Conservation (phyloP, 2,797 vertebrate species). For the Corythornis leucogaster region DNA sequence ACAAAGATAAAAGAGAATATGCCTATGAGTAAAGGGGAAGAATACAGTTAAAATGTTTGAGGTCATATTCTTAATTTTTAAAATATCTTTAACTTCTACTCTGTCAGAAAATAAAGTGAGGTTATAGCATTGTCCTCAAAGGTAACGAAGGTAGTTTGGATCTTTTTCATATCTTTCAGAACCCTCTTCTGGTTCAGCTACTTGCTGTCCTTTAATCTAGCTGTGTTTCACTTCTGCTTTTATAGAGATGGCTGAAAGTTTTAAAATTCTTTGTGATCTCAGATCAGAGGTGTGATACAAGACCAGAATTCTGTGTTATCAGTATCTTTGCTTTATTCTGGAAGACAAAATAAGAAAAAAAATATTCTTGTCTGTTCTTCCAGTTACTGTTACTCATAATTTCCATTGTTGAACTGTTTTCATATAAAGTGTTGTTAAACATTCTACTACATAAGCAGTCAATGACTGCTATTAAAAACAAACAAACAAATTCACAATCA, state of each 20-base stretch:
- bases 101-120: not conserved
- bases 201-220: not conserved
- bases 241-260: not conserved
- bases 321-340: not conserved
- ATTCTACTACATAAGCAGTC: not conserved
- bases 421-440: not conserved
- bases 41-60: not conserved
- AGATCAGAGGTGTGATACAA: not conserved
- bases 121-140: not conserved
- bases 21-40: not conserved
- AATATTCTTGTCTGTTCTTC: not conserved
- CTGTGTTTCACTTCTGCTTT: not conserved
- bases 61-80: not conserved
- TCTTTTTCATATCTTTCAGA: not conserved
- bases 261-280: not conserved
- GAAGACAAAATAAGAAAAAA: not conserved
- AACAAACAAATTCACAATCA: not conserved
- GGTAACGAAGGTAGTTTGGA: not conserved
- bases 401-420: not conserved
- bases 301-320: not conserved
- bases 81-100: not conserved
- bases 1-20: not conserved
- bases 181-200: not conserved
- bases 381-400: not conserved
- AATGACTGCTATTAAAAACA: not conserved